Base-by-base conservation (phyloP, 2,797 vertebrate genomes). In the Pangasius sanitwongsei region DNA sequence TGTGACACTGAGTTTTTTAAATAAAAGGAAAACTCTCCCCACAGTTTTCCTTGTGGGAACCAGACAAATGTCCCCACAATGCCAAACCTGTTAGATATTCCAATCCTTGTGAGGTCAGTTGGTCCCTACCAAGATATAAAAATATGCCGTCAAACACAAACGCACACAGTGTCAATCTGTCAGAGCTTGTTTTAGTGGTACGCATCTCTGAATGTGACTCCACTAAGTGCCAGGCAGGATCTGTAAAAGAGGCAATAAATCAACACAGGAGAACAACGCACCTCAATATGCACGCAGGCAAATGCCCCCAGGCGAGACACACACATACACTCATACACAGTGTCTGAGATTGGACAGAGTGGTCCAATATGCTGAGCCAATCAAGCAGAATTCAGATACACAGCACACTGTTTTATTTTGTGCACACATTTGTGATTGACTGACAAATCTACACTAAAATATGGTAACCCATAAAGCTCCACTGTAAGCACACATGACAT, bases 171-270 rank as follows among this genome's bases (percentile, higher is more conserved):
- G 88, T 65, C 88, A 77, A 37, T 69, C 85, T 92, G 91, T 91
- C 92, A 92, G 85, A 92, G 89, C 89, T 91, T 85, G 89, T 91
- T 94, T 87, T 89, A 89, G 92, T 86, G 88, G 50, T 37, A 91
- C 90, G 90, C 93, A 92, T 94, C 93, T 93, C 90, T 92, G 90
- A 92, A 92, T 92, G 91, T 92, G 91, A 87, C 90, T 93, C 90
- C 87, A 90, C 89, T 93, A 95, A 96, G 96, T 96, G 94, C 93
- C 95, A 96, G 92, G 94, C 90, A 92, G 83, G 89, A 89, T 90
- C 89, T 92, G 91, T 91, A 93, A 91, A 91, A 91, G 86, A 93
- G 93, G 95, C 96, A 96, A 96, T 97, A 96, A 97, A 96, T 97
- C 96, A 96, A 95, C 92, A 94, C 94, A 94, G 94, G 93, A 94